Evolutionary conservation across 2,888 invertebrate genomes (phyloP).

Genomic region (Beris chalybata): DNA sequence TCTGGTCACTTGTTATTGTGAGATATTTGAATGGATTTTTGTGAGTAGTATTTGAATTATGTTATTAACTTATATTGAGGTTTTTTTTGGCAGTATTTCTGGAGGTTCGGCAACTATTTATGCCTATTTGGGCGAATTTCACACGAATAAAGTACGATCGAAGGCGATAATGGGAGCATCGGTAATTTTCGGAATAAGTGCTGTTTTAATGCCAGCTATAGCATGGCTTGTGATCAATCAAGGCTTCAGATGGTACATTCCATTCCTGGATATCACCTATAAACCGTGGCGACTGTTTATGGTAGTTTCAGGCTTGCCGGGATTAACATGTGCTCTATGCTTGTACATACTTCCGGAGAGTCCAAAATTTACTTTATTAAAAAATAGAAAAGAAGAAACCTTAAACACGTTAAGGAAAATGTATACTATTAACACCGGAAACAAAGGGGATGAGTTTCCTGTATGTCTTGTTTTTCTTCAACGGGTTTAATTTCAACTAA

Average conservation of each 20-base stretch:
- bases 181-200: conserved; percentile 50
- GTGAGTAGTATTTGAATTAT: conserved; percentile 49
- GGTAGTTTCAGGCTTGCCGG: conserved; percentile 49
- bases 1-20: conserved; percentile 58
- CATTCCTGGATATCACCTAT: conserved; percentile 45
- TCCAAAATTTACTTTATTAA: conserved; percentile 49
- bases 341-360: conserved; percentile 51
- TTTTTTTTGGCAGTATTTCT: conserved; percentile 46
- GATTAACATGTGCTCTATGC: conserved; percentile 47
- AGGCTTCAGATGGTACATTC: conserved; percentile 47
- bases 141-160: conserved; percentile 56
- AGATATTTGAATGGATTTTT: conserved; percentile 60
- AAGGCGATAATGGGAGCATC: conserved; percentile 54
- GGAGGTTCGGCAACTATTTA: conserved; percentile 60
- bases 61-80: no score
- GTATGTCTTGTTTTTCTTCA: conserved; percentile 35
- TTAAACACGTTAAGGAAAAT: conserved; percentile 46
- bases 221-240: conserved; percentile 52
- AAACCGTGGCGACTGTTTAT: conserved; percentile 53
- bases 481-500: no score
- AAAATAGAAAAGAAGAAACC: conserved; percentile 46
- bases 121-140: conserved; percentile 60
- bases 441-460: conserved; percentile 42
- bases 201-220: conserved; percentile 49
- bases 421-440: conserved; percentile 46